Evolutionary conservation across 1,140 invertebrate species (phyloP).

Genomic region (Myzus persicae): DNA sequence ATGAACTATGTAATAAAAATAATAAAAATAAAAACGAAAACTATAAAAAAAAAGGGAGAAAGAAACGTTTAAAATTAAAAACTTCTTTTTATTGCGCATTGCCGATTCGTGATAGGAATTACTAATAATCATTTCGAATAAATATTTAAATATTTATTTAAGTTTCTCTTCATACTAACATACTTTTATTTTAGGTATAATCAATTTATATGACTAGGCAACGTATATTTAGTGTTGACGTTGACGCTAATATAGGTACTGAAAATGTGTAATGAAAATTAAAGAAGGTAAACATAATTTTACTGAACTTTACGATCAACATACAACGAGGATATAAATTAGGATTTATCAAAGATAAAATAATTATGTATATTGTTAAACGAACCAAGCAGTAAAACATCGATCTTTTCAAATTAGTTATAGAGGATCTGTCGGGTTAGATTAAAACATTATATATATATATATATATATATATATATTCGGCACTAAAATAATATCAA

Average conservation of each 20-base stretch:
- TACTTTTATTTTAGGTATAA: neutral
- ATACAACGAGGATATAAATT: neutral
- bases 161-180: neutral
- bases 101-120: constrained; percentile 10
- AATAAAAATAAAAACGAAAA: neutral
- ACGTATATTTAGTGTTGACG: neutral
- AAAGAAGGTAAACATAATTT: neutral
- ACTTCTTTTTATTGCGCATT: constrained; percentile 30
- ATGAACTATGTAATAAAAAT: constrained; percentile 14
- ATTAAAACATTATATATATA: neutral
- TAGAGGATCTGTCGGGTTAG: neutral
- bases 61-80: constrained; percentile 48
- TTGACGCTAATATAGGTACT: neutral
- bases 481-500: neutral
- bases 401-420: neutral
- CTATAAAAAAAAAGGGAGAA: neutral
- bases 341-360: constrained; percentile 6
- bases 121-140: neutral
- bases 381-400: neutral
- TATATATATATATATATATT: neutral
- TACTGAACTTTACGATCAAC: neutral
- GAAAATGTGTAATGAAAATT: neutral
- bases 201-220: neutral
- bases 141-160: neutral
- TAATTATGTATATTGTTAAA: constrained; percentile 14